A percentile compares a stretch with the other conserved stretches of the same genome.
phyloP scores from a whole-genome alignment of 2,888 invertebrate genomes.

The Tenthredo livida region DNA sequence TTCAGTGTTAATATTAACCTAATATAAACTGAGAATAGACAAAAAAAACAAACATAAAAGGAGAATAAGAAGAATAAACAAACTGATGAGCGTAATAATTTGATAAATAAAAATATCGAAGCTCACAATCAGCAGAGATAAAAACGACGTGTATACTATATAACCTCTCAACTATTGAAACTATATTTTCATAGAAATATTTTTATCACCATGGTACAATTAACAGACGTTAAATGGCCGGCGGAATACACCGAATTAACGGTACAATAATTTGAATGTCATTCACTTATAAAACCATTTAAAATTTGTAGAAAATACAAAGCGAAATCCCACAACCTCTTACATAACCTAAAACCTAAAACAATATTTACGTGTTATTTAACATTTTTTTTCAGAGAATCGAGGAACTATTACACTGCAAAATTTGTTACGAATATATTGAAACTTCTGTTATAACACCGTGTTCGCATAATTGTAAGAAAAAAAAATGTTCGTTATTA shows the following conservation, averaged over 20 bases:
- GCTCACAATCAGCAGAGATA: background rate
- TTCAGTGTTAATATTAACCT: background rate
- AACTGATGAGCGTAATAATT: background rate
- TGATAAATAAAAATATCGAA: background rate
- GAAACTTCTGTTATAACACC: constrained; percentile 78
- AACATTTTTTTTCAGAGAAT: constrained; percentile 74
- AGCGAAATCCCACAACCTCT: background rate
- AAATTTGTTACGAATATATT: constrained; percentile 80
- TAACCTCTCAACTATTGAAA: background rate
- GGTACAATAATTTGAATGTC: constrained; percentile 58
- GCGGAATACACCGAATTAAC: constrained; percentile 67
- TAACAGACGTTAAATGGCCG: constrained; percentile 66
- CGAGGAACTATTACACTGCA: constrained; percentile 78
- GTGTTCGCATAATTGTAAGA: constrained; percentile 80
- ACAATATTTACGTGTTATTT: background rate
- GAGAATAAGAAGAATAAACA: background rate
- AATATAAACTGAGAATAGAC: background rate
- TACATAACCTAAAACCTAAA: constrained; percentile 18
- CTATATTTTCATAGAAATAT: background rate
- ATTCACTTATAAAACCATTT: background rate
- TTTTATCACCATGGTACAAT: constrained; percentile 59
- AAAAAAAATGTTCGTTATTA: no score
- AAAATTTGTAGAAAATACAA: no score
- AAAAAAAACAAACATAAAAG: background rate
- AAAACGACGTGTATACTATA: background rate